Evolutionary conservation across 1,140 invertebrate species (phyloP).

Genomic region (Orussus abietinus): DNA sequence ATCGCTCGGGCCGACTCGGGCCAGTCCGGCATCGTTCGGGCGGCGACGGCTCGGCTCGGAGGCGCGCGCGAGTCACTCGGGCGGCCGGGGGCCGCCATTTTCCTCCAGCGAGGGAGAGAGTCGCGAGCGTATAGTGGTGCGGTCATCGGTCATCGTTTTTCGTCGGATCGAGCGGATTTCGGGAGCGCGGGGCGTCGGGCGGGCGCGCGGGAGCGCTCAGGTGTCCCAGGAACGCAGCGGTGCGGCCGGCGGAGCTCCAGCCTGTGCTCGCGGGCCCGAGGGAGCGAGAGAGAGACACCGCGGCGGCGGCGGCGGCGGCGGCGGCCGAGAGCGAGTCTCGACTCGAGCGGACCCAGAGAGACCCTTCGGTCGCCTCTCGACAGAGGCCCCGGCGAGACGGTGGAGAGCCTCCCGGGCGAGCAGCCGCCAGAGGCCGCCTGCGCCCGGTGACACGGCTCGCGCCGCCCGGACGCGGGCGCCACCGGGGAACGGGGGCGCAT

Average conservation of each 20-base stretch:
- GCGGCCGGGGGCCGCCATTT: slow-evolving; percentile 49
- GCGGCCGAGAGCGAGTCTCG: slow-evolving; percentile 8
- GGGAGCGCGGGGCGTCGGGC: slow-evolving; percentile 26
- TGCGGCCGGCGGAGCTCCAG: slow-evolving; percentile 1
- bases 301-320: slow-evolving; percentile 2
- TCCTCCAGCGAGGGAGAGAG: slow-evolving; percentile 46
- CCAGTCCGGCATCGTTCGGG: slow-evolving; percentile 6
- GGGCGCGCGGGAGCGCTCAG: slow-evolving; percentile 24
- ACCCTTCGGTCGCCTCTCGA: slow-evolving; percentile 2
- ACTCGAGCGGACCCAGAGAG: neutral
- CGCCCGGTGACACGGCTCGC: neutral
- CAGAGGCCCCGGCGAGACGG: slow-evolving; percentile 1
- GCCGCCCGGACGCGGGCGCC: slow-evolving; percentile 1
- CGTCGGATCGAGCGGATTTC: slow-evolving; percentile 24
- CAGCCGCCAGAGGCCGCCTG: slow-evolving; percentile 4
- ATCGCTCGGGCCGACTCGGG: neutral
- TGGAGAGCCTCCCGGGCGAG: neutral
- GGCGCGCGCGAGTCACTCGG: slow-evolving; percentile 35
- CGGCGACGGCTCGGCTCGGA: slow-evolving; percentile 22
- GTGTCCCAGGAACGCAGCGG: slow-evolving; percentile 15
- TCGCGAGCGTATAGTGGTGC: slow-evolving; percentile 27
- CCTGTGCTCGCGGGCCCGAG: neutral
- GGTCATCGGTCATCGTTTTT: slow-evolving; percentile 19
- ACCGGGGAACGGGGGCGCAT: slow-evolving; percentile 2
- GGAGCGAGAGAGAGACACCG: slow-evolving; percentile 10